Conservation (phyloP, 1,140 invertebrate genomes). For the Euura saliciscinereae region DNA sequence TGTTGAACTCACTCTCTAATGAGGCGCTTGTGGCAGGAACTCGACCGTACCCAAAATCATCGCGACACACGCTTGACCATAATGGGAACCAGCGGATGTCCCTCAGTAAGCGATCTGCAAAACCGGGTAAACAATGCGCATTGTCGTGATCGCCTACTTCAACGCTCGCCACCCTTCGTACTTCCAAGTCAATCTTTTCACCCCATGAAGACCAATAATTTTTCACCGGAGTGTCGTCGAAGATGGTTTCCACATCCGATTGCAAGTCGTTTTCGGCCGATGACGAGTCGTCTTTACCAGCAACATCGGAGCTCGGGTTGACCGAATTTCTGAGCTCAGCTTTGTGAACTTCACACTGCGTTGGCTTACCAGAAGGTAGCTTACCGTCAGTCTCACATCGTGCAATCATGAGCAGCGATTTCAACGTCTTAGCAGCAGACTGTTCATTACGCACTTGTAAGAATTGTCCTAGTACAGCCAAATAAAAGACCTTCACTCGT, state of each 20-base stretch:
- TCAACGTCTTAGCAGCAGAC: neutral
- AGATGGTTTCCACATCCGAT: neutral
- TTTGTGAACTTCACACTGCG: neutral
- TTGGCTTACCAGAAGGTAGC: neutral
- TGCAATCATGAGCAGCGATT: neutral
- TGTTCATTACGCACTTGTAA: neutral
- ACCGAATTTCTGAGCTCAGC: neutral
- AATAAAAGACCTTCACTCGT: neutral
- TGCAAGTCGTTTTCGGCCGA: no score
- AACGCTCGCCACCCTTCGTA: neutral
- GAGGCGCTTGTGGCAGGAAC: slow-evolving; percentile 19
- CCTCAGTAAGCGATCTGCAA: neutral
- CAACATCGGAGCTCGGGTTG: neutral
- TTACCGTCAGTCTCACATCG: neutral
- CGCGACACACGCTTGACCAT: slow-evolving; percentile 9
- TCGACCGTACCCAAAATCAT: slow-evolving; percentile 20
- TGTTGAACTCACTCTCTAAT: slow-evolving; percentile 17
- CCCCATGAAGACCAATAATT: neutral
- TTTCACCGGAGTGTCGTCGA: neutral
- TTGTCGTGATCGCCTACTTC: neutral
- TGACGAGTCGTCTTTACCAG: no score
- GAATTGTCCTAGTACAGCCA: slow-evolving; percentile 14
- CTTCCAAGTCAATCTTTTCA: neutral
- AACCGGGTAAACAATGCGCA: no score
- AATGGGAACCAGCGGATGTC: slow-evolving; percentile 15